Evolutionary conservation across 2,888 invertebrate genomes (phyloP), one percentile per base, ranked within the genome.

Genomic region (Xestia sexstrigata): DNA sequence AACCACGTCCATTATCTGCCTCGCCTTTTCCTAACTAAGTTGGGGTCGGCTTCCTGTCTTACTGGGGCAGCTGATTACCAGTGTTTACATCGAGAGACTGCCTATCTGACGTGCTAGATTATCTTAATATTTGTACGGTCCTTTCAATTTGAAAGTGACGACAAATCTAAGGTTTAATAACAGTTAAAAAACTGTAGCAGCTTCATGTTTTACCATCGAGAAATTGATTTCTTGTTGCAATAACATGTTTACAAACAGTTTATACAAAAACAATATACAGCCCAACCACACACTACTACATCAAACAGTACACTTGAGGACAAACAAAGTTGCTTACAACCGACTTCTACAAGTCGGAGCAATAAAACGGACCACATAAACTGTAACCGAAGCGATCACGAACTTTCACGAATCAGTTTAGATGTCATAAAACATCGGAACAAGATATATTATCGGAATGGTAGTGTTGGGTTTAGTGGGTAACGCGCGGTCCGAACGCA

Each of bases 381-480:
- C 75, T 78, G 70, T 70, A 70, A 42, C 52, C 71, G 73, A 75
- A 79, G 79, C 81, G 79, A 83, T 85, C 78, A 79, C 87, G n/a
- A 87, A 81, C 63, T 84, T 83, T 78, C 72, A 76, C 70, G 81
- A 87, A 89, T 86, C 90, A 85, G 85, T 81, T 87, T 79, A 62
- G 71, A 70, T 82, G 77, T 86, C 85, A 89, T 89, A 89, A 90
- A 89, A 84, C 79, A 83, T 82, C n/a, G 62, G 65, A 76, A 76
- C 49, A 78, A 87, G 81, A 84, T 84, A 73, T 72, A 78, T 49
- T 63, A 65, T 76, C 42, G 42, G 47, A 49, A 70, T 70, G 73
- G 47, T 69, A 63, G 62, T 49, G 30, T 52, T 1, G 55, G 63
- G 13, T 26, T 77, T 69, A 78, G 67, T 60, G n/a, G 11, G 35